Conservation (phyloP, 2,113 vertebrate genomes). For the Leuciscus idus region DNA sequence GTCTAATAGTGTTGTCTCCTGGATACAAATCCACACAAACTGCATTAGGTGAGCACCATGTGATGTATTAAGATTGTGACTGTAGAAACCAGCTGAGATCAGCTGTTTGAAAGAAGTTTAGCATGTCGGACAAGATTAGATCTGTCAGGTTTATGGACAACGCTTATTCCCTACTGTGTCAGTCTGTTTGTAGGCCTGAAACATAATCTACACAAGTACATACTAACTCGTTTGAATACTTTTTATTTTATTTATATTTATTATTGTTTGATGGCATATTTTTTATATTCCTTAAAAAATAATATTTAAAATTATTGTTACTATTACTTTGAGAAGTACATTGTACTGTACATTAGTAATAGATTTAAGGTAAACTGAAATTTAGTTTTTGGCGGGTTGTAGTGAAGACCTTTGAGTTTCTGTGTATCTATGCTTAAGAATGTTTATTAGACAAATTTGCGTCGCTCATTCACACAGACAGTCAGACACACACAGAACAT, state of each 20-base stretch:
- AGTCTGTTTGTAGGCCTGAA: not conserved
- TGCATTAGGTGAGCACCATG: slow-evolving; percentile 37
- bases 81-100: slow-evolving; percentile 23
- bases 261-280: not conserved
- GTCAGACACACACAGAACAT: too few species aligned
- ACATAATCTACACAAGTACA: not conserved
- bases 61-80: not conserved
- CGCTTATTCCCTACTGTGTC: not conserved
- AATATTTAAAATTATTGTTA: too few species aligned
- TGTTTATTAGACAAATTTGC: too few species aligned
- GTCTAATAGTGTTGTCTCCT: slow-evolving; percentile 42
- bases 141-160: not conserved
- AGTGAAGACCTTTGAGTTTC: too few species aligned
- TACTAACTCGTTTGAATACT: not conserved
- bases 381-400: too few species aligned
- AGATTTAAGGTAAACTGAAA: too few species aligned
- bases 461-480: too few species aligned
- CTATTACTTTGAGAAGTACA: too few species aligned
- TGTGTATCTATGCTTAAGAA: too few species aligned
- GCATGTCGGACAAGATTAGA: slow-evolving; percentile 8
- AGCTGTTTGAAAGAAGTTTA: slow-evolving; percentile 13
- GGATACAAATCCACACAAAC: slow-evolving; percentile 6
- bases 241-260: not conserved
- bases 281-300: too few species aligned
- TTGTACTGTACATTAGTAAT: too few species aligned